phyloP scores from a whole-genome alignment of 1,140 invertebrate genomes.

The Drosophila aff. region DNA sequence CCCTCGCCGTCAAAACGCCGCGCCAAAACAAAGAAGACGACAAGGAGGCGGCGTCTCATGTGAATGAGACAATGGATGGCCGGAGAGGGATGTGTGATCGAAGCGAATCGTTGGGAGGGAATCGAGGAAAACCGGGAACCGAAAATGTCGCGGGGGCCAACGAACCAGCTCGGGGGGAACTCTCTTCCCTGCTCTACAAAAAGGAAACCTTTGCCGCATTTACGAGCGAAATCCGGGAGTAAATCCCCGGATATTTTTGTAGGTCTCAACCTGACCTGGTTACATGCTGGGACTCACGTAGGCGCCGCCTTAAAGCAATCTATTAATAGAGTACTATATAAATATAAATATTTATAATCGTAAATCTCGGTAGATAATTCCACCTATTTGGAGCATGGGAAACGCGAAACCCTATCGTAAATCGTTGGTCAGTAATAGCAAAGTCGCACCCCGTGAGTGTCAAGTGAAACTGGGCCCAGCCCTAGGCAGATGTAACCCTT shows the following conservation, averaged over 20 bases:
- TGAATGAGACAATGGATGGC: conserved; percentile 7
- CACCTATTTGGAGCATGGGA: conserved; percentile 8
- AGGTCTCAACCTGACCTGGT: background rate
- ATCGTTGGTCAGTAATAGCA: conserved; percentile 2
- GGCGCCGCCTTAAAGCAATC: background rate
- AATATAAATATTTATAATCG: background rate
- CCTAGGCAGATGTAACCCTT: background rate
- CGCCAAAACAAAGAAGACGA: conserved; percentile 33
- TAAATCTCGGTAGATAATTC: conserved; percentile 38
- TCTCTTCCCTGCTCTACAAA: background rate
- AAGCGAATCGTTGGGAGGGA: background rate
- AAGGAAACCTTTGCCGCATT: conserved; percentile 7
- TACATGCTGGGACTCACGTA: conserved; percentile 31
- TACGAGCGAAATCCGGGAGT: background rate
- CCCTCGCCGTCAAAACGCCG: conserved; percentile 31
- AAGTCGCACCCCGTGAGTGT: background rate
- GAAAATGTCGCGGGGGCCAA: conserved; percentile 9
- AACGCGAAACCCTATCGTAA: conserved; percentile 12
- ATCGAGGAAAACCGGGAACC: background rate
- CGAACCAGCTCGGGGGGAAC: background rate
- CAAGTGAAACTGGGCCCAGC: conserved; percentile 7
- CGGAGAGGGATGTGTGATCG: conserved; percentile 4
- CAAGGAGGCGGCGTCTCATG: background rate
- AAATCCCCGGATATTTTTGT: conserved; percentile 12
- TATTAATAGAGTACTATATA: background rate